These are phyloP conservation scores for Ischnura elegans DNA, from an alignment of 2,888 invertebrate species.

Conservation along the genomic window DNA sequence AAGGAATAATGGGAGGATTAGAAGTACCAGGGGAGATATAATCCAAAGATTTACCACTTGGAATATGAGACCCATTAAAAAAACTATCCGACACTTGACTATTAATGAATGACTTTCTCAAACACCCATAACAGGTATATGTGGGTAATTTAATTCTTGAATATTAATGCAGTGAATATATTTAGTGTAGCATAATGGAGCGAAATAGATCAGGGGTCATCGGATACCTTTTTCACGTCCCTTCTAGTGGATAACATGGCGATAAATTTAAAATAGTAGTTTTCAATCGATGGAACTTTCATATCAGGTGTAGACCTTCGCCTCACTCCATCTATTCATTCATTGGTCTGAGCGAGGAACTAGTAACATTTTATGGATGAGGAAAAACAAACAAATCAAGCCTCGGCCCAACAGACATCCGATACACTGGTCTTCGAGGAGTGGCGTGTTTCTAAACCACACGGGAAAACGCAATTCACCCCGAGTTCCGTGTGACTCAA, in stretches of 20 bases:
- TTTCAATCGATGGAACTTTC: not conserved
- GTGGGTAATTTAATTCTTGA: not conserved
- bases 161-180: not conserved
- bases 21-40: not conserved
- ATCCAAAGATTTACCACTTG: not conserved
- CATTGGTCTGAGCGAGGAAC: not conserved
- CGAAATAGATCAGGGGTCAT: not conserved
- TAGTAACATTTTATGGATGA: not conserved
- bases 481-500: not conserved
- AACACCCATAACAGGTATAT: not conserved
- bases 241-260: not conserved
- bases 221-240: not conserved
- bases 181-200: not conserved
- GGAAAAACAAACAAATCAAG: not conserved
- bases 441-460: not conserved
- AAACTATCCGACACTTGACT: not conserved
- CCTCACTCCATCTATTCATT: not conserved
- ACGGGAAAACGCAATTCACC: not conserved
- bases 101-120: not conserved
- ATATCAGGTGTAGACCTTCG: not conserved
- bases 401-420: not conserved
- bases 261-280: not conserved
- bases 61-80: not conserved
- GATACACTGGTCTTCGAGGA: not conserved
- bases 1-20: not conserved